These are phyloP conservation scores for Dromococcyx pavoninus DNA, from an alignment of 2,797 vertebrate species.

Conservation along the genomic window DNA sequence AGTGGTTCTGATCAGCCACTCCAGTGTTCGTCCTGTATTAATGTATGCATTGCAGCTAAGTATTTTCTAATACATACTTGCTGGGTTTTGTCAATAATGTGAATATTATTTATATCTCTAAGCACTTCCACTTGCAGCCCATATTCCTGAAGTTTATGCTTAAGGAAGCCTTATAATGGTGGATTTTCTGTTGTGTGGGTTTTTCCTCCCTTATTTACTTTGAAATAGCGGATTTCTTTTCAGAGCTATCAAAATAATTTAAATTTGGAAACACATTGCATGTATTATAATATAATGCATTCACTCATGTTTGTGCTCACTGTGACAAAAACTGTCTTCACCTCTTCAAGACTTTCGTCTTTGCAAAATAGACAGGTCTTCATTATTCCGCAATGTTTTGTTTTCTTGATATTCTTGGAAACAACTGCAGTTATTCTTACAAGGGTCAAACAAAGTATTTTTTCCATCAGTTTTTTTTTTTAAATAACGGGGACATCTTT, in stretches of 20 bases:
- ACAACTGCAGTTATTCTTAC: neutral
- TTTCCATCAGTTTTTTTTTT: neutral
- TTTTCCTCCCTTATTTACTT: neutral
- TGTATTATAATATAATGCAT: neutral
- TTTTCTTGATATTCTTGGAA: neutral
- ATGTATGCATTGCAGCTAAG: neutral
- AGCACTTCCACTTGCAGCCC: neutral
- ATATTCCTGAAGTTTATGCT: neutral
- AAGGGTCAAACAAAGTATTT: neutral
- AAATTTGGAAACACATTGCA: neutral
- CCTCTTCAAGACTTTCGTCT: neutral
- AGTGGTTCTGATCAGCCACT: neutral
- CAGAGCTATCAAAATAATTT: neutral
- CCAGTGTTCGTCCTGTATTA: neutral
- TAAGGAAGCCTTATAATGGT: neutral
- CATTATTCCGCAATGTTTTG: neutral
- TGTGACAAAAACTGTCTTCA: accelerated
- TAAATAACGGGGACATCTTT: neutral
- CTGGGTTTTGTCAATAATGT: neutral
- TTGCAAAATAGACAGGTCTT: neutral
- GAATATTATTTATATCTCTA: neutral
- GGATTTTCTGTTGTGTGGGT: neutral
- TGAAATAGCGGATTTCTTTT: neutral
- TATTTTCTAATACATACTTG: neutral
- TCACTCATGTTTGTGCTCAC: neutral